phyloP scores from a whole-genome alignment of 2,113 vertebrate species.

The Bufo bufo region DNA sequence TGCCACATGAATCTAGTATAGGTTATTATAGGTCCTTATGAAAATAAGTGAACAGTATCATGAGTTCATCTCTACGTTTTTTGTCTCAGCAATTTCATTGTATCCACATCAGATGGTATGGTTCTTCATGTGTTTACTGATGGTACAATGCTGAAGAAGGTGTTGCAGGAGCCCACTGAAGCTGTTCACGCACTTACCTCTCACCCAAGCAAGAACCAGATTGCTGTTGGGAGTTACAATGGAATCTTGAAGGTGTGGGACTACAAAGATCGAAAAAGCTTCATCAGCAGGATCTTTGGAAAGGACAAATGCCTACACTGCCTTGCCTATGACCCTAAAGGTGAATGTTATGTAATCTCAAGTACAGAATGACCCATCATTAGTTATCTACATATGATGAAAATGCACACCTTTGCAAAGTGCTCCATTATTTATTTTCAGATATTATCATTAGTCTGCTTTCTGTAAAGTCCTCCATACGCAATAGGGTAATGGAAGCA shows the following conservation, averaged over 20 bases:
- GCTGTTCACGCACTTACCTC: conserved; percentile 80
- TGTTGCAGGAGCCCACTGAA: conserved; percentile 74
- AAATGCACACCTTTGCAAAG: too few species aligned
- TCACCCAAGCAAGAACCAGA: conserved; percentile 76
- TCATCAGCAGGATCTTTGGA: conserved; percentile 77
- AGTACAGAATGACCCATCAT: not conserved
- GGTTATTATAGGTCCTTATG: not conserved
- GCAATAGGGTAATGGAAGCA: too few species aligned
- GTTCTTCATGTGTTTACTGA: conserved; percentile 77
- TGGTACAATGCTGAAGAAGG: conserved; percentile 65
- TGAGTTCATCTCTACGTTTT: not conserved
- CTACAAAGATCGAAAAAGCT: conserved; percentile 70
- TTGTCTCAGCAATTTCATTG: conserved; percentile 84
- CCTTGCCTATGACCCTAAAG: conserved; percentile 82
- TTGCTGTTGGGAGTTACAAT: conserved; percentile 78
- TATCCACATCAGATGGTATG: conserved; percentile 77
- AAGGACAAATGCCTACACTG: conserved; percentile 74
- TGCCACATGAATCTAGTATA: not conserved
- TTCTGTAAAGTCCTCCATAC: not conserved
- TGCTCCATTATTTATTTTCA: not conserved
- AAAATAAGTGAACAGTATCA: not conserved
- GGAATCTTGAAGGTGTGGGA: conserved; percentile 87
- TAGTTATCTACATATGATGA: too few species aligned
- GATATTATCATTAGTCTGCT: not conserved
- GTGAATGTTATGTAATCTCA: conserved; percentile 66